phyloP scores from a whole-genome alignment of 1,140 invertebrate species.

The Cecropterus lyciades region DNA sequence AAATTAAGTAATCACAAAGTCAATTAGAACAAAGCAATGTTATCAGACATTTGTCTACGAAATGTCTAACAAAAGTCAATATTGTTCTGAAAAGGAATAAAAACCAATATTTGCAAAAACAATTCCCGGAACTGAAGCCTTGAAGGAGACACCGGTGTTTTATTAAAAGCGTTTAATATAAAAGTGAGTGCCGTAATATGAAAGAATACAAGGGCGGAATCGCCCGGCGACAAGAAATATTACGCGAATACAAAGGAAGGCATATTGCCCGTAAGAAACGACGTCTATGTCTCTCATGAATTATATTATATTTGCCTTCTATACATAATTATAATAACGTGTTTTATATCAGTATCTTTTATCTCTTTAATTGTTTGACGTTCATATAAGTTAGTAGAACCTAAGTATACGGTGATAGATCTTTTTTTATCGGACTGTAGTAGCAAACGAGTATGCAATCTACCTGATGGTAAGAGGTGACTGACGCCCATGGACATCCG shows the following conservation, averaged over 20 bases:
- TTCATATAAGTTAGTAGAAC: too few relatives aligned
- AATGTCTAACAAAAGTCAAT: constrained; percentile 42
- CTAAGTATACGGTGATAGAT: too few relatives aligned
- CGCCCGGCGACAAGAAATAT: constrained; percentile 28
- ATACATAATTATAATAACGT: neutral
- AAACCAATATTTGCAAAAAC: constrained; percentile 14
- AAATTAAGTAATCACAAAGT: too few relatives aligned
- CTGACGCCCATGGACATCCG: too few relatives aligned
- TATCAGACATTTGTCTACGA: neutral
- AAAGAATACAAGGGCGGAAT: constrained; percentile 34
- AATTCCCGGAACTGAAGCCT: constrained; percentile 18
- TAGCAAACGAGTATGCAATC: too few relatives aligned
- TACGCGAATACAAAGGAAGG: constrained; percentile 5
- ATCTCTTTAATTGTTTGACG: too few relatives aligned
- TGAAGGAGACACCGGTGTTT: constrained; percentile 22
- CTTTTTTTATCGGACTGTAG: too few relatives aligned
- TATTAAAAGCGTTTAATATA: constrained; percentile 40
- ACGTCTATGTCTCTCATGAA: constrained; percentile 1
- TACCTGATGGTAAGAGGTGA: too few relatives aligned
- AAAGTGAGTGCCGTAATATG: constrained; percentile 24
- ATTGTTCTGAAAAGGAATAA: constrained; percentile 9
- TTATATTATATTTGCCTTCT: neutral
- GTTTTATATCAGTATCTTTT: too few relatives aligned
- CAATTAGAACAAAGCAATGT: too few relatives aligned
- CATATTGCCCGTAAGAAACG: constrained; percentile 16